These are phyloP conservation scores for Hydropsyche tenuis DNA, from an alignment of 1,140 invertebrate species.

Conservation along the genomic window DNA sequence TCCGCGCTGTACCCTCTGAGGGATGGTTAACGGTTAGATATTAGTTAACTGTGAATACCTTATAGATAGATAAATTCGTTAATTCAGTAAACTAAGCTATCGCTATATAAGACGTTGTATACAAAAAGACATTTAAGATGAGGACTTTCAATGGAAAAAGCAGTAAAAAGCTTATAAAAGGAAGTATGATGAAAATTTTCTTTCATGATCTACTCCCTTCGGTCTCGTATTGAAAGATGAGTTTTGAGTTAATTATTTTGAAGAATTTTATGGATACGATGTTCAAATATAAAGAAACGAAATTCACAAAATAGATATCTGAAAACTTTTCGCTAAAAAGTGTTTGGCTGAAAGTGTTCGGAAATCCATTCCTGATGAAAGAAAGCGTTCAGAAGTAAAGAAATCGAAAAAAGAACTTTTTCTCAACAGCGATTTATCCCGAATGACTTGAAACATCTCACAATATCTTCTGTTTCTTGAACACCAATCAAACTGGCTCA, in stretches of 20 bases:
- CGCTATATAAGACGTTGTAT: neutral
- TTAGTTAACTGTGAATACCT: constrained; percentile 2
- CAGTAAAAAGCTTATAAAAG: constrained; percentile 8
- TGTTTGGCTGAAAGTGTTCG: neutral
- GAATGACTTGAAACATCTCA: neutral
- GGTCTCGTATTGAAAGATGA: neutral
- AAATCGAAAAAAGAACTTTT: constrained; percentile 6
- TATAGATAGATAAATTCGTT: neutral
- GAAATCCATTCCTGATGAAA: neutral
- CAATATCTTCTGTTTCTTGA: neutral
- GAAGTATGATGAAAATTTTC: constrained; percentile 3
- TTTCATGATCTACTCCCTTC: neutral
- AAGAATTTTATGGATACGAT: too few relatives aligned
- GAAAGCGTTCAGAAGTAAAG: neutral
- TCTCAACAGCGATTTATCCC: constrained; percentile 12
- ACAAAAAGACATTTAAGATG: neutral
- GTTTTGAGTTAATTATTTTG: neutral
- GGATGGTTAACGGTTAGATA: neutral
- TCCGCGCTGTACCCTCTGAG: constrained; percentile 4
- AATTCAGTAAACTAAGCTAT: neutral
- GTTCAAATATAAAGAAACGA: too few relatives aligned
- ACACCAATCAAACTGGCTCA: neutral
- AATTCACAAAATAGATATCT: neutral
- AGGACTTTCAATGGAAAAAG: neutral
- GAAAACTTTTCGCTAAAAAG: neutral